A percentile compares a stretch with the other conserved stretches of the same genome.
These are phyloP conservation scores for Enteromius viviparus DNA, from an alignment of 2,797 vertebrate genomes.

Conservation along the genomic window DNA sequence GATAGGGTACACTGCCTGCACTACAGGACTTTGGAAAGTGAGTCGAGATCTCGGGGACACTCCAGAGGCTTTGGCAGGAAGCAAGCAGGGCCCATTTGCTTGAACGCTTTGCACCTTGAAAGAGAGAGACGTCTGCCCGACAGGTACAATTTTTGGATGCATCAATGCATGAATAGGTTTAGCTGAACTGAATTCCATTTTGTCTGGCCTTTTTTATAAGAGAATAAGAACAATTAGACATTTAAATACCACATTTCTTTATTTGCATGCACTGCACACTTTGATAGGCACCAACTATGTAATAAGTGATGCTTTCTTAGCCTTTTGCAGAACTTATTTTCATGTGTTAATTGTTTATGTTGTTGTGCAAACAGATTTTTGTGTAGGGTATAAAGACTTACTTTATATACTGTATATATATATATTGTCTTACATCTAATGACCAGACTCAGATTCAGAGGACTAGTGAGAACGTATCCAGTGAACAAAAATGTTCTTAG, in stretches of 20 bases:
- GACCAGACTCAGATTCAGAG: not conserved
- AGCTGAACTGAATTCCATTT: constrained; percentile 14
- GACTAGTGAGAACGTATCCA: not conserved
- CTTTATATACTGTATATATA: not conserved
- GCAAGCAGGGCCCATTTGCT: constrained; percentile 29
- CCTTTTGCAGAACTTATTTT: too few relatives aligned
- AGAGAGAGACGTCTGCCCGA: constrained; percentile 24
- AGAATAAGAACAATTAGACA: constrained; percentile 2
- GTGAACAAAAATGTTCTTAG: not conserved
- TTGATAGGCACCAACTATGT: not conserved
- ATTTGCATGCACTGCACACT: not conserved
- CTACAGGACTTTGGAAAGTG: constrained; percentile 54
- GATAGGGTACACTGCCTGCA: constrained; percentile 46
- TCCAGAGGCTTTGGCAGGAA: constrained; percentile 28
- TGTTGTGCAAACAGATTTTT: too few relatives aligned
- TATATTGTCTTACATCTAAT: not conserved
- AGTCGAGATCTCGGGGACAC: constrained; percentile 40
- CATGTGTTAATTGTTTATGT: too few relatives aligned
- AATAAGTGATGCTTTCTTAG: not conserved
- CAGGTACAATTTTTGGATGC: constrained; percentile 30
- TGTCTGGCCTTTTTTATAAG: constrained; percentile 45
- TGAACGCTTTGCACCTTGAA: constrained; percentile 32
- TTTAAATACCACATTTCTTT: not conserved
- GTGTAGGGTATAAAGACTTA: too few relatives aligned
- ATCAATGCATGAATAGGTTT: not conserved